Conservation (phyloP, 2,888 invertebrate species). For the Andrena dorsata region DNA sequence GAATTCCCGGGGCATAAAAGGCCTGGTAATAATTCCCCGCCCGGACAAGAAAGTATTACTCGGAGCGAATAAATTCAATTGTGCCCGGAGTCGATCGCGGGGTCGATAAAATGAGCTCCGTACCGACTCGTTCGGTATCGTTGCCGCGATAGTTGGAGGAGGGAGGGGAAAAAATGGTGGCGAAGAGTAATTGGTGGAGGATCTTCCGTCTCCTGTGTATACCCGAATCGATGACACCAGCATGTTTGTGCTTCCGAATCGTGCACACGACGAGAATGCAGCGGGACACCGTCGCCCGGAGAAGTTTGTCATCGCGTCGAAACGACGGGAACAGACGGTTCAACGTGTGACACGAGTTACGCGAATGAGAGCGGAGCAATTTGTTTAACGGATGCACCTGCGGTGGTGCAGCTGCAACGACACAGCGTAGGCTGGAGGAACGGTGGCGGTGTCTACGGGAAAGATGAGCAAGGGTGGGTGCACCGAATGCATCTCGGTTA, state of each 20-base stretch:
- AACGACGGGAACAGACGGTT: slow-evolving; percentile 23
- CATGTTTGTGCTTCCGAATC: not conserved
- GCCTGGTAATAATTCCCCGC: slow-evolving; percentile 48
- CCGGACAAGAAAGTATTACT: slow-evolving; percentile 9
- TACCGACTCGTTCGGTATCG: not conserved
- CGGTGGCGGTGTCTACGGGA: slow-evolving; percentile 9
- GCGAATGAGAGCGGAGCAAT: slow-evolving; percentile 55
- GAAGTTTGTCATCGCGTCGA: slow-evolving; percentile 20
- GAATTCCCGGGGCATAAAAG: slow-evolving; percentile 45
- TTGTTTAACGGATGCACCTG: slow-evolving; percentile 49
- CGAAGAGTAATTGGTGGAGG: not conserved
- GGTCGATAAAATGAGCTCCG: slow-evolving; percentile 21
- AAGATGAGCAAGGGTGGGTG: slow-evolving; percentile 8
- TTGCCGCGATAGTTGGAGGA: not conserved
- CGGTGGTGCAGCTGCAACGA: slow-evolving; percentile 22
- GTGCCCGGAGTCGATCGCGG: slow-evolving; percentile 20
- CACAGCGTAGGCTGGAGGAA: not conserved
- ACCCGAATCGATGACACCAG: not conserved
- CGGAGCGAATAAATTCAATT: slow-evolving; percentile 37
- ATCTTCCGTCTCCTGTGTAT: not conserved
- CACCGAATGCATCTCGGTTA: slow-evolving; percentile 20
- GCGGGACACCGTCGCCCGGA: not conserved
- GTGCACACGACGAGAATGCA: not conserved
- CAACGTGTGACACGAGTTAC: slow-evolving; percentile 33
- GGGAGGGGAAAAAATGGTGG: not conserved